phyloP scores from a whole-genome alignment of 2,113 vertebrate species.

The Rafetus swinhoei region DNA sequence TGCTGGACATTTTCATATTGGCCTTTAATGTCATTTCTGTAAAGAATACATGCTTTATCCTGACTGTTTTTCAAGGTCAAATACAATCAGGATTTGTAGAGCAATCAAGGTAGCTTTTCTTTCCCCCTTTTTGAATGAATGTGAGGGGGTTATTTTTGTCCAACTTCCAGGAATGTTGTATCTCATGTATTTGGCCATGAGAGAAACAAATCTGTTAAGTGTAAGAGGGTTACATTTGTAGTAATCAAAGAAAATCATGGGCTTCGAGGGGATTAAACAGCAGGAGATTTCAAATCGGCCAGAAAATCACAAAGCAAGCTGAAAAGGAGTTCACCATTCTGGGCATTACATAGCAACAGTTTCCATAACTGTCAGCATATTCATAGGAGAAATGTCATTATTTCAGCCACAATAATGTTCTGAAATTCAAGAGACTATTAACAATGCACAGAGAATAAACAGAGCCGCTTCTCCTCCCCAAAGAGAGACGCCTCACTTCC shows the following conservation, averaged over 20 bases:
- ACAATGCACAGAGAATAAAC: constrained; percentile 30
- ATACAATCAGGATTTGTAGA: constrained; percentile 5
- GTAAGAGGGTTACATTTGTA: constrained; percentile 36
- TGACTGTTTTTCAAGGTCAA: constrained; percentile 12
- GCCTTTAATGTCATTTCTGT: background rate
- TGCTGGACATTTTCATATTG: background rate
- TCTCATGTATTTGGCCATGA: constrained; percentile 30
- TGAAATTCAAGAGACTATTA: constrained; percentile 50
- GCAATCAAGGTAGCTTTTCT: background rate
- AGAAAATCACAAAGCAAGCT: constrained; percentile 51
- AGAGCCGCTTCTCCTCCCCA: constrained; percentile 10
- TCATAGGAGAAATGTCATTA: constrained; percentile 22
- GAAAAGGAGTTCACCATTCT: constrained; percentile 55
- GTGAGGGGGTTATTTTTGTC: constrained; percentile 27
- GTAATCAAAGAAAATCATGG: constrained; percentile 54
- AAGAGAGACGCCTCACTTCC: constrained; percentile 27
- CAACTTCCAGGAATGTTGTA: constrained; percentile 29
- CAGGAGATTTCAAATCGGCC: constrained; percentile 48
- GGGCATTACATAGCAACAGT: constrained; percentile 45
- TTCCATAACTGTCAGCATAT: constrained; percentile 50
- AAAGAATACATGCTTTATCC: background rate
- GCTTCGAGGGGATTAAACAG: constrained; percentile 56
- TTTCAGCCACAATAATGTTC: constrained; percentile 35
- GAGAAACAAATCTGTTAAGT: constrained; percentile 39
- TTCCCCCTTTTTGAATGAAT: background rate